Base-by-base conservation (phyloP, 1,140 invertebrate genomes). In the Hycleus cichorii region DNA sequence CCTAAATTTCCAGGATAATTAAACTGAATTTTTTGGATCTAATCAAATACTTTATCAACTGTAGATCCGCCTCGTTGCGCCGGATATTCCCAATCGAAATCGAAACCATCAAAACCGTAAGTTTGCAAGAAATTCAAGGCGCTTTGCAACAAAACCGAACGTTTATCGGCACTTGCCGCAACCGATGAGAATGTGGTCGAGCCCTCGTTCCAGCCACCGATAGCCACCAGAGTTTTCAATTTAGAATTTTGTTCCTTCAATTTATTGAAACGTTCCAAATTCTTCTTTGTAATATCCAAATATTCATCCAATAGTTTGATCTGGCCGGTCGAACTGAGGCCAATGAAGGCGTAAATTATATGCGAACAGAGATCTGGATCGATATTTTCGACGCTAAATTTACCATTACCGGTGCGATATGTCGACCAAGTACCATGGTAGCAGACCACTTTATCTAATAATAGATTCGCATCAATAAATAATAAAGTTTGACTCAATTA, bases 41-140 rank as follows among this genome's bases (percentile, higher is more conserved):
- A 18, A 18, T 18, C 18, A 18, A 18, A 18, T 18, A 18, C 18
- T 18, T 69, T 74, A 59, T 78, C 76, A 3, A 71, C 70, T 2
- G 79, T 54, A 6, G 75, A 73, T 2, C 83, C 81, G 46, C 86
- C 86, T 43, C 86, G 72, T 61, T 83, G 80, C 9, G 75, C 79
- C 0, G 88, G 89, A 66, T 90, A 90, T 59, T 91, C 88, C 89
- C 89, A 91, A 68, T 91, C 88, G 9, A 92, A 12, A 68, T 92
- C 89, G 1, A 93, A 76, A 0, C 90, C 90, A 72, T 92, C 86
- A 56, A 93, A 91, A 4, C 78, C 75, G 65, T 89, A 79, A n/a
- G 77, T 79, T 51, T 74, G 69, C 0, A 87, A 49, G 61, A 87
- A 85, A 0, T 74, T 58, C 0, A 87, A 73, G 1, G 81, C 77